A percentile compares a stretch with the other conserved stretches of the same genome.
Conservation (phyloP, 2,888 invertebrate species). For the Rotaria magnacalcarata region DNA sequence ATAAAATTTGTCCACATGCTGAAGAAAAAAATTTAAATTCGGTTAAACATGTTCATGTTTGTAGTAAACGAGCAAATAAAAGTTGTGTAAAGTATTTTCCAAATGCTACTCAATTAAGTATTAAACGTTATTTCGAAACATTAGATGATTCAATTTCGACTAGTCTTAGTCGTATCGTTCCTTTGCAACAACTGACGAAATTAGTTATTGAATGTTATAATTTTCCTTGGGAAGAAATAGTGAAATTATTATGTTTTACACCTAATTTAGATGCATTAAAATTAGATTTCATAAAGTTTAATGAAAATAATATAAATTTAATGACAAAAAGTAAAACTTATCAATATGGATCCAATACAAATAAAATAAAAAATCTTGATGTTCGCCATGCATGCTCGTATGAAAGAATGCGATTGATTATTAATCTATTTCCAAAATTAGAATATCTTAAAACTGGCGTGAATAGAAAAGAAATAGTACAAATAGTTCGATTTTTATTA, state of each 20-base stretch:
- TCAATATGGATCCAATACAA: too few species aligned
- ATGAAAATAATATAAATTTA: too few species aligned
- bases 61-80: background rate
- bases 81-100: background rate
- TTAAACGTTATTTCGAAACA: background rate
- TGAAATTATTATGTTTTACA: background rate
- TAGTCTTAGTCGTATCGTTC: background rate
- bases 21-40: background rate
- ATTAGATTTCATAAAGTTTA: too few species aligned
- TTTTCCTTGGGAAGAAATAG: background rate
- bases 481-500: too few species aligned
- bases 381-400: too few species aligned
- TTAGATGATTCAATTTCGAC: background rate
- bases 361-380: too few species aligned
- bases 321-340: too few species aligned
- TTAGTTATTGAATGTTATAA: background rate
- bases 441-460: too few species aligned
- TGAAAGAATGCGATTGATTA: too few species aligned
- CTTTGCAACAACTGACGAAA: background rate
- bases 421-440: too few species aligned
- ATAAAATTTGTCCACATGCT: too few species aligned
- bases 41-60: background rate
- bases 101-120: background rate
- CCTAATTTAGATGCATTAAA: background rate
- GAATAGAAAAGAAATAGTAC: too few species aligned